phyloP scores from a whole-genome alignment of 2,113 vertebrate genomes.

The Tretioscincus oriximinensis region DNA sequence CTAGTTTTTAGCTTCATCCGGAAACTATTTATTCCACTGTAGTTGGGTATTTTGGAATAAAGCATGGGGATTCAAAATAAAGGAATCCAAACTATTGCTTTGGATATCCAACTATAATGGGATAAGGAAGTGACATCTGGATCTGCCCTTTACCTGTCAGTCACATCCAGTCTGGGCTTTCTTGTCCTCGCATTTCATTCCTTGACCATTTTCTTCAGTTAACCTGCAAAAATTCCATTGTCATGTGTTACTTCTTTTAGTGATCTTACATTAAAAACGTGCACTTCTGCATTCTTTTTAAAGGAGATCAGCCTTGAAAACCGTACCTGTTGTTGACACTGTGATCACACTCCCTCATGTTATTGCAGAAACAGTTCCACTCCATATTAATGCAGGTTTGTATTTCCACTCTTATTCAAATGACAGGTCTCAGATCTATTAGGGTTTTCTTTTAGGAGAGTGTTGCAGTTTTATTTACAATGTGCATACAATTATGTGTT shows the following conservation, averaged over 20 bases:
- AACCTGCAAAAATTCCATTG: not conserved
- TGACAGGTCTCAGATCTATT: not conserved
- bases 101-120: too few species aligned
- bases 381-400: conserved; percentile 88
- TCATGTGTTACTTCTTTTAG: not conserved
- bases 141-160: not conserved
- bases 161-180: not conserved
- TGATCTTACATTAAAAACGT: not conserved
- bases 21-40: not conserved
- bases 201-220: not conserved
- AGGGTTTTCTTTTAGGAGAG: not conserved
- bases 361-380: conserved; percentile 86
- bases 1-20: not conserved
- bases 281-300: conserved; percentile 5
- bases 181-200: not conserved
- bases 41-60: too few species aligned
- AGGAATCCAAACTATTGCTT: too few species aligned
- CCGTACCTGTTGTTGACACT: conserved; percentile 82
- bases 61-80: too few species aligned
- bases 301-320: conserved; percentile 79
- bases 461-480: too few species aligned
- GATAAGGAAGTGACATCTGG: not conserved
- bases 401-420: not conserved
- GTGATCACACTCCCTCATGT: conserved; percentile 87
- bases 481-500: too few species aligned